These are phyloP conservation scores for Perca schrenkii DNA, from an alignment of 2,113 vertebrate genomes.

Conservation along the genomic window DNA sequence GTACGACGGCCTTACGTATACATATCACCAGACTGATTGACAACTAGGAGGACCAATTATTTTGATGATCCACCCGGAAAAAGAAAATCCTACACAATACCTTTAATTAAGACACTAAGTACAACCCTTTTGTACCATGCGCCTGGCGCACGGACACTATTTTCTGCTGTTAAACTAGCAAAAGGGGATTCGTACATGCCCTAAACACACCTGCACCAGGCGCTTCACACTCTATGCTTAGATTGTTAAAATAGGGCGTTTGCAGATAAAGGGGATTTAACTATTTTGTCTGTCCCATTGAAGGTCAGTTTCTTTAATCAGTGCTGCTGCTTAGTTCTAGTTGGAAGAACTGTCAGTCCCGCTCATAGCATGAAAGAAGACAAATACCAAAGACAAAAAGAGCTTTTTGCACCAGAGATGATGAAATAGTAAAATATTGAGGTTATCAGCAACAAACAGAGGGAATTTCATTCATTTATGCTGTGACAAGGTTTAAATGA, in stretches of 20 bases:
- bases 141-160: no score
- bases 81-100: no score
- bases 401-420: neutral
- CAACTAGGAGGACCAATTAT: no score
- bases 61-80: no score
- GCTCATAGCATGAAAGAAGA: neutral
- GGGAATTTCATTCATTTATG: neutral
- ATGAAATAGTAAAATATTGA: neutral
- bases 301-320: constrained; percentile 14
- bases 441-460: neutral
- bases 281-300: constrained; percentile 3
- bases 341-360: neutral
- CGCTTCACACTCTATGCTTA: no score
- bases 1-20: no score
- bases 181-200: no score
- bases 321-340: neutral
- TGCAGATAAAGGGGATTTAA: constrained; percentile 35
- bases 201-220: no score
- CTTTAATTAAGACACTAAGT: no score
- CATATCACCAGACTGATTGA: no score
- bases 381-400: neutral
- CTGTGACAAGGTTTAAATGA: neutral
- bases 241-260: neutral
- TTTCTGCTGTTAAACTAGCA: no score
- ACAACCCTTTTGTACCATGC: no score